Evolutionary conservation across 2,888 invertebrate genomes (phyloP), one percentile per base, ranked within the genome.

Genomic region (Pseudanteris insignis): DNA sequence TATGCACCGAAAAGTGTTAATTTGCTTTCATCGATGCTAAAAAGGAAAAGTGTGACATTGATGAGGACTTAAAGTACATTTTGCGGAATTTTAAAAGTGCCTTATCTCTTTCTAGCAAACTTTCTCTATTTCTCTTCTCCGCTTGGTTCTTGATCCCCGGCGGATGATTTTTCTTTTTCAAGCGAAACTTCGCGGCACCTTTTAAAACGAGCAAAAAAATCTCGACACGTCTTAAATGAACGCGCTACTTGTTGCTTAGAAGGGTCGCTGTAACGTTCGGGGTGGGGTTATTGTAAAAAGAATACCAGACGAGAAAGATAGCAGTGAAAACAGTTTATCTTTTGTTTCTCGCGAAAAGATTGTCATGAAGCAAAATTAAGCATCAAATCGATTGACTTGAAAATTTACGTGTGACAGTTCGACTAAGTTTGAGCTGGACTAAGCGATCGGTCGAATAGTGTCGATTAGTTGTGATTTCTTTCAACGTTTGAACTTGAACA

Each of bases 181-280:
- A 75, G 74, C 70, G 70, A 69, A 78, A 78, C 70, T 76, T 78
- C 65, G 73, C 71, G 69, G 69, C 70, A 67, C 65, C 72, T 76
- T 72, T 72, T 68, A 71, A 73, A 76, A 77, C 70, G 78, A 78
- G 79, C 78, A 80, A 78, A 79, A 80, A 77, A 79, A 78, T 71
- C 73, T 69, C 76, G 75, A 75, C 77, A 73, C 77, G 77, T 80
- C 79, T 80, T 78, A 79, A 80, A 80, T 79, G 79, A 80, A 78
- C 77, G 78, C 78, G 79, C 79, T 77, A 80, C 79, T 79, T 80
- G 79, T 80, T 80, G 79, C 79, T 75, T 73, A 69, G 71, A 69
- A 71, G 72, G 72, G 70, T 65, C 64, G 65, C 47, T 51, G 55
- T 57, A 40, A 53, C 47, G 46, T 29, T 7, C 18, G 36, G 34